phyloP scores from a whole-genome alignment of 1,140 invertebrate genomes.

The Phenacoccus solenopsis region DNA sequence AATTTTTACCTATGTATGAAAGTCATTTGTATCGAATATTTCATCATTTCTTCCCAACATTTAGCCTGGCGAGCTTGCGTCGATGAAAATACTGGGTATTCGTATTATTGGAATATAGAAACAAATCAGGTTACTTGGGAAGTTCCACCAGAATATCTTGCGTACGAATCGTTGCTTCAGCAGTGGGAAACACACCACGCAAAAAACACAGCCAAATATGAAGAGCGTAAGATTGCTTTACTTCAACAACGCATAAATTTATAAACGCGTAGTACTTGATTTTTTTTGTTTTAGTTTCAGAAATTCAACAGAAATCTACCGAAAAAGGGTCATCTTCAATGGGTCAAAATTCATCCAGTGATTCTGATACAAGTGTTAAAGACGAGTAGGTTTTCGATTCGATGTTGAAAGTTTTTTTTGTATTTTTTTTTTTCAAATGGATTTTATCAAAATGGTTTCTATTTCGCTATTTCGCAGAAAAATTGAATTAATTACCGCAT shows the following conservation, averaged over 20 bases:
- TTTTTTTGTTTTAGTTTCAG: not conserved
- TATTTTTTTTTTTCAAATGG: too few species aligned
- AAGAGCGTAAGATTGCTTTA: too few species aligned
- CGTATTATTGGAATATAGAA: conserved; percentile 58
- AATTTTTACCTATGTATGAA: not conserved
- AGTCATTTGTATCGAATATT: not conserved
- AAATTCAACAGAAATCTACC: not conserved
- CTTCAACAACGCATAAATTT: too few species aligned
- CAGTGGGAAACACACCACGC: conserved; percentile 21
- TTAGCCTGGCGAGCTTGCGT: conserved; percentile 53
- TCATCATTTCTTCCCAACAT: not conserved
- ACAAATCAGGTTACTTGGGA: conserved; percentile 63
- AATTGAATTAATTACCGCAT: conserved; percentile 47
- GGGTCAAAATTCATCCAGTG: not conserved
- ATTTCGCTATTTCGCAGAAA: conserved; percentile 34
- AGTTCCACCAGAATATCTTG: conserved; percentile 40
- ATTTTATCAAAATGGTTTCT: not conserved
- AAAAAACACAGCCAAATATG: not conserved
- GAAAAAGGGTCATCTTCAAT: not conserved
- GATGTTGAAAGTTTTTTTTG: too few species aligned
- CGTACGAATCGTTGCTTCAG: conserved; percentile 24
- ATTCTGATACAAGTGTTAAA: not conserved
- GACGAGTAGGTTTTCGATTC: not conserved
- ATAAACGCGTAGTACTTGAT: too few species aligned
- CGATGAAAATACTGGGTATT: conserved; percentile 51